Base-by-base conservation (phyloP, 2,113 vertebrate species). In the Cnemophilus loriae region DNA sequence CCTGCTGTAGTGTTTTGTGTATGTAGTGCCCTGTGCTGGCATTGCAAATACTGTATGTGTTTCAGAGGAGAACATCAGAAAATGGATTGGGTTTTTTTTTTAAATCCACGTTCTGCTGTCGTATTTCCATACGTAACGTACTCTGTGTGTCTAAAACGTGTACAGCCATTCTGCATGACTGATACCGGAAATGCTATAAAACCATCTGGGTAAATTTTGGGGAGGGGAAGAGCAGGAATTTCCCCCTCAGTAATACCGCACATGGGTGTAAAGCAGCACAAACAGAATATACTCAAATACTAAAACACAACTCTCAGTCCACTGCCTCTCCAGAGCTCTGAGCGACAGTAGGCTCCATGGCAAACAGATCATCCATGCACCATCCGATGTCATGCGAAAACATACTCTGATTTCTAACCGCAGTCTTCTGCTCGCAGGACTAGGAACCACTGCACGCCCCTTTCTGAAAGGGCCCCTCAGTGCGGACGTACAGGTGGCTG, bases 381-480 rank as follows among this genome's bases (percentile, higher is more conserved):
- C 97, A 97, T 96, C 92, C 2, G 1, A 77, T 24, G 52, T 68
- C 92, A 96, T 94, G 89, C 52, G 2, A 91, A 91, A 70, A 90
- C 87, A 53, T 93, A 41, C 95, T 19, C 84, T 21, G 11, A 88
- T 65, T 90, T 97, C 95, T 97, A 96, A 97, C 96, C 12, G 56
- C 89, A 70, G 95, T 93, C 95, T 96, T 96, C 96, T 97, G 95
- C 97, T 97, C 97, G 6, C 95, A 97, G 96, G 96, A 93, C 92
- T 97, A 97, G 96, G 96, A 97, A 73, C 95, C 89, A 96, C 47
- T 85, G 93, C 93, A 74, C 78, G 14, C 89, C 78, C 9, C 81
- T 84, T 77, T 94, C 96, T 88, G 92, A 94, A 80, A 81, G 88
- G 76, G 95, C 88, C 95, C 90, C 90, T 77, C 90, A 61, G 24